Evolutionary conservation across 2,888 invertebrate genomes (phyloP), one percentile per base, ranked within the genome.

Genomic region (Melikaiella ostensackeni): DNA sequence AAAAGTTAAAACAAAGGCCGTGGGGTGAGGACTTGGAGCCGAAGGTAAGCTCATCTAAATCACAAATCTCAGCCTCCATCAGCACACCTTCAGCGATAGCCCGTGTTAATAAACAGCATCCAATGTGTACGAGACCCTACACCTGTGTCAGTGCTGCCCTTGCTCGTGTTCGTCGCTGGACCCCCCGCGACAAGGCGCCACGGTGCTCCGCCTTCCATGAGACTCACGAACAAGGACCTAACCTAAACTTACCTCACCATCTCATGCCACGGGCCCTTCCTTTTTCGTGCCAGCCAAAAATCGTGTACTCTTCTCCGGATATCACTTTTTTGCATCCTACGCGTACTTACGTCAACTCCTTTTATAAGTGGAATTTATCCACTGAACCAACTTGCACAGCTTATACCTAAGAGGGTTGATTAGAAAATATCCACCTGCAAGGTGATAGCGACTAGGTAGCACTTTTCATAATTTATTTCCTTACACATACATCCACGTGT

Each of bases 111-210:
- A 87, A 86, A 84, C 85, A 80, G 82, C 76, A 59, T 55, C 61
- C 33, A 66, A 75, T 70, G 62, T 33, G 77, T 76, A 61, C 76
- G 76, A 77, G 81, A 61, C 75, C 75, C 77, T 77, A 80, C 82
- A 85, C 82, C 85, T 86, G 84, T 84, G 84, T 85, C 79, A 76
- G 81, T 82, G 80, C 75, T 76, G 74, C 55, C 74, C 57, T 79
- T 66, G 74, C 75, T 73, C 63, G 81, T 85, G 84, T 84, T 84
- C 82, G 84, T 83, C 80, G 82, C 78, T 77, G 87, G 91, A 91
- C 91, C 91, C 91, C 91, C 91, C 90, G 90, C 90, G 91, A 91
- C 87, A 91, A 90, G 91, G 91, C 91, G 91, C 91, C 91, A 91
- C 86, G 84, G 87, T 90, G 90, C 91, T 89, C 91, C 91, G 91